Base-by-base conservation (phyloP, 2,888 invertebrate genomes). In the Agrypnus murinus region DNA sequence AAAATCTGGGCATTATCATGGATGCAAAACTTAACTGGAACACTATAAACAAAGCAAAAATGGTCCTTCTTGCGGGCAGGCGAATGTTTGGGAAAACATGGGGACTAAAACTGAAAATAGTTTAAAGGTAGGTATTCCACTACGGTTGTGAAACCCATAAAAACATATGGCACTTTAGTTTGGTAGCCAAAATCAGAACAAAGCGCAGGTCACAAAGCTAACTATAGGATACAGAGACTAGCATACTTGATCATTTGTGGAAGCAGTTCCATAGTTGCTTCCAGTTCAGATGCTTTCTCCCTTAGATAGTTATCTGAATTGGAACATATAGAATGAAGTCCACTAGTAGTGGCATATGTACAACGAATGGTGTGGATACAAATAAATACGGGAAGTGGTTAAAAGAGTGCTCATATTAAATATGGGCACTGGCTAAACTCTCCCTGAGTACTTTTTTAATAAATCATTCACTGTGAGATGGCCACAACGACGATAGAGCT, bases 141-240 rank as follows among this genome's bases (percentile, higher is more conserved):
- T n/a, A n/a, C n/a, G n/a, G n/a, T n/a, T n/a, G n/a, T n/a, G n/a
- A n/a, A n/a, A n/a, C n/a, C n/a, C n/a, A n/a, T n/a, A n/a, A n/a
- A n/a, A n/a, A n/a, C n/a, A n/a, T n/a, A n/a, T n/a, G n/a, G n/a
- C n/a, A n/a, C n/a, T n/a, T n/a, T n/a, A n/a, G n/a, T n/a, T n/a
- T n/a, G n/a, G n/a, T n/a, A n/a, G n/a, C n/a, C n/a, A n/a, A n/a
- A n/a, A n/a, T n/a, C n/a, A n/a, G n/a, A n/a, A 40, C 40, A 40
- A 40, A 40, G n/a, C 8, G n/a, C 40, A 40, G n/a, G n/a, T 40
- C 40, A 40, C 40, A 40, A 40, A 10, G 34, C 10, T n/a, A 40
- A 40, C 40, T n/a, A n/a, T n/a, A n/a, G n/a, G 40, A 40, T n/a
- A 40, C 40, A 40, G 40, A 40, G n/a, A 40, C 40, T n/a, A n/a